Percentiles rank a stretch among this genome's conserved stretches.
These are phyloP conservation scores for Microchirus variegatus DNA, from an alignment of 2,797 vertebrate species.

Conservation along the genomic window DNA sequence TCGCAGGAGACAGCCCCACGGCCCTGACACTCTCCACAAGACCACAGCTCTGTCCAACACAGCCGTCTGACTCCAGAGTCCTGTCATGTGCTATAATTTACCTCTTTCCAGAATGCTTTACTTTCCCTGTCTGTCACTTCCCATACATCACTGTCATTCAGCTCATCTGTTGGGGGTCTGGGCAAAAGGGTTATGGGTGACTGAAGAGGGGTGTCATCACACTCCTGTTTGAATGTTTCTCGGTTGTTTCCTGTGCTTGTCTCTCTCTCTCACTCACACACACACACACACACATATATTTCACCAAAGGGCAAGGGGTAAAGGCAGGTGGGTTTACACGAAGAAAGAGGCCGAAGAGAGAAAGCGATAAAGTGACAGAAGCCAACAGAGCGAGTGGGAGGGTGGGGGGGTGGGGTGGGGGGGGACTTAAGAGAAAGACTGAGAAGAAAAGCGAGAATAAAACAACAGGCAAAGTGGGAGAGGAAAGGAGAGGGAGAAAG, in stretches of 20 bases:
- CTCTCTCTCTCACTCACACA: not conserved
- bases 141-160: slow-evolving; percentile 60
- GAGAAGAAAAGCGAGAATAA: slow-evolving; percentile 62
- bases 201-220: slow-evolving; percentile 56
- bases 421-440: slow-evolving; percentile 45
- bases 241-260: slow-evolving; percentile 27
- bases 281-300: slow-evolving; percentile 4
- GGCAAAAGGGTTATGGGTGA: slow-evolving; percentile 47
- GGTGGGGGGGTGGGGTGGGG: slow-evolving; percentile 32
- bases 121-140: slow-evolving; percentile 66
- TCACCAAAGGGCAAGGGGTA: slow-evolving; percentile 34
- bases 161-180: slow-evolving; percentile 47
- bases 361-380: slow-evolving; percentile 50
- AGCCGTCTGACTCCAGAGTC: slow-evolving; percentile 57
- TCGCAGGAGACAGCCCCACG: slow-evolving; percentile 59
- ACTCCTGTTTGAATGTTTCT: slow-evolving; percentile 30
- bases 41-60: slow-evolving; percentile 48
- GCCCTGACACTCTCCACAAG: slow-evolving; percentile 48
- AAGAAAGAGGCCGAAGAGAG: slow-evolving; percentile 30
- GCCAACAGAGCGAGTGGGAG: slow-evolving; percentile 48
- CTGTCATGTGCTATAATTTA: slow-evolving; percentile 72
- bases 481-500: slow-evolving; percentile 65
- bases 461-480: slow-evolving; percentile 68
- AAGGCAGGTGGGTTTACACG: slow-evolving; percentile 62
- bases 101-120: slow-evolving; percentile 55